Base-by-base conservation (phyloP, 1,140 invertebrate genomes). In the Agrilus planipennis region DNA sequence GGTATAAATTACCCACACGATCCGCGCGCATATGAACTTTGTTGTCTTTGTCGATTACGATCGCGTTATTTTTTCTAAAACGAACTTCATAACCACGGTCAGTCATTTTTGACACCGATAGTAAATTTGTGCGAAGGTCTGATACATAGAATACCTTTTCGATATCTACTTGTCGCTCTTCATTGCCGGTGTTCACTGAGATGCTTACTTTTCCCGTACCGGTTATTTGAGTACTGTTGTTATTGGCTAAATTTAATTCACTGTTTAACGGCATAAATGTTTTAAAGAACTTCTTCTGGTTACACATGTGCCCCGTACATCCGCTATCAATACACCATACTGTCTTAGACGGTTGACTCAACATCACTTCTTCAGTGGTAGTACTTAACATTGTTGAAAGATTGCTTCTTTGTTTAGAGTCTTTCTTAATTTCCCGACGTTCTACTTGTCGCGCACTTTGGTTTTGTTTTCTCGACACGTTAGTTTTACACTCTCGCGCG, bases 31-130 rank as follows among this genome's bases (percentile, higher is more conserved):
- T n/a, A n/a, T 42, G 3, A 2, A 41, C 22, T 1, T 34, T 30
- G 15, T 44, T 44, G n/a, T n/a, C n/a, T n/a, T n/a, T n/a, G n/a
- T n/a, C n/a, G n/a, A n/a, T n/a, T n/a, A n/a, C n/a, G n/a, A n/a
- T n/a, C n/a, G n/a, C n/a, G n/a, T n/a, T n/a, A n/a, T n/a, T n/a
- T n/a, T n/a, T n/a, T n/a, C n/a, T 25, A 27, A 51, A 41, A 56
- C 47, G 50, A 46, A 62, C 23, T 19, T 34, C 39, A 16, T 50
- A 38, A 12, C 42, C 47, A 18, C 44, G 44, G 12, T 52, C 39
- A 11, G 46, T 31, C 11, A 49, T 52, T 45, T 46, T 56, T 9
- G 40, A 32, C 20, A 56, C 48, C 27, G 52, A 56, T 15, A 54
- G 29, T 18, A 51, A 43, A 39, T 56, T 51, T 2, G 42, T 38